A percentile compares a stretch with the other conserved stretches of the same genome.
These are phyloP conservation scores for Oreochromis grahami DNA, from an alignment of 2,797 vertebrate genomes.

Conservation along the genomic window DNA sequence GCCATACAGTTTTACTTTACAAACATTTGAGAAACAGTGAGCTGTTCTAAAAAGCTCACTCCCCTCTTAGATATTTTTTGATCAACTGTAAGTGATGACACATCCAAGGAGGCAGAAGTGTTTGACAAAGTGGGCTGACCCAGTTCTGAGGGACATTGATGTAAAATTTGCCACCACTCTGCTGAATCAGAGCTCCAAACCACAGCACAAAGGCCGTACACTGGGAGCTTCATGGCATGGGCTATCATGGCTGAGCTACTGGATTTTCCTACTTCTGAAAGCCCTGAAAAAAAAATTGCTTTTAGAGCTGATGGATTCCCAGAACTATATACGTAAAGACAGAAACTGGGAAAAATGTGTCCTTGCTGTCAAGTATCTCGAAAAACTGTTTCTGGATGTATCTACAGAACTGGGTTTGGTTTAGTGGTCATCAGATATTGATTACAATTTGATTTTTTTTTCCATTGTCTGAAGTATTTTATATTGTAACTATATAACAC, in stretches of 20 bases:
- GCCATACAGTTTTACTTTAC: background rate
- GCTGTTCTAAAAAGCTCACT: background rate
- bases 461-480: background rate
- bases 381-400: background rate
- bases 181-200: background rate
- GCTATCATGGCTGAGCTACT: background rate
- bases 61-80: background rate
- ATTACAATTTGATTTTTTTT: background rate
- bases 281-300: background rate
- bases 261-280: background rate
- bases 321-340: background rate
- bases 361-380: background rate
- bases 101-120: background rate
- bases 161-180: background rate
- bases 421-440: background rate
- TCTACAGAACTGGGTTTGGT: background rate
- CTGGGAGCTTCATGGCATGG: background rate
- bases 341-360: background rate
- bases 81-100: background rate
- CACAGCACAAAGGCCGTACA: background rate
- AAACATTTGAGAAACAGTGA: background rate
- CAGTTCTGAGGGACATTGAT: background rate
- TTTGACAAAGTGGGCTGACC: background rate
- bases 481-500: background rate
- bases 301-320: background rate